Base-by-base conservation (phyloP, 2,797 vertebrate species). In the Sphaeramia orbicularis region DNA sequence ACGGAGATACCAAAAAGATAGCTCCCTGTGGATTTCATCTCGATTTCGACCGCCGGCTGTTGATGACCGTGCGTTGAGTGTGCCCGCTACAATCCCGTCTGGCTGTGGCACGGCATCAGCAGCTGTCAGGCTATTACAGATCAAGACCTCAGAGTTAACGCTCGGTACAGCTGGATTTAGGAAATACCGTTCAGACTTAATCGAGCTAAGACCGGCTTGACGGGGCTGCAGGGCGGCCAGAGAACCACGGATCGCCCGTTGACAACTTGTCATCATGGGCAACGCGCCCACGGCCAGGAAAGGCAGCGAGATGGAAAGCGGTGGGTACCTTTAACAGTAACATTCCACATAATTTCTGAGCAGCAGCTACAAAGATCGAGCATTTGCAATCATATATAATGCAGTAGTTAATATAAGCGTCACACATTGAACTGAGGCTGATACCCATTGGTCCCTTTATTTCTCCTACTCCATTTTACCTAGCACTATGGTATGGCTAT, bases 241-340 rank as follows among this genome's bases (percentile, higher is more conserved):
- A 32, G 65, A 87, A 83, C 86, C 83, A 79, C 86, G 81, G 83
- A 87, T 87, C 80, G 74, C 80, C 86, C 60, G 90, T 64, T 81
- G 86, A 86, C 84, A 82, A 78, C 81, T 87, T 89, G 86, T 86
- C 89, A 92, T 86, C 89, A 96, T 97, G 96, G 96, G 96, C 93
- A 96, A 97, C 95, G 94, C 94, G 91, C 95, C 95, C 92, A 95
- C 96, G 84, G 95, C 96, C 87, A 96, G 94, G 91, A 96, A 96
- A 87, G 95, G 95, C 86, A 95, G 92, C 91, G 95, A 96, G 88
- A 95, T 95, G 91, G 95, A 96, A 85, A 96, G 96, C 79, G 94
- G 94, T 95, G 86, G 87, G 94, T 94, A 82, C 60, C 65, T 21
- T 72, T 54, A 30, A 42, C 59, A 48, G 60, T 5, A 27, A 27